phyloP scores from a whole-genome alignment of 2,113 vertebrate species.

The Dicaeum eximium region DNA sequence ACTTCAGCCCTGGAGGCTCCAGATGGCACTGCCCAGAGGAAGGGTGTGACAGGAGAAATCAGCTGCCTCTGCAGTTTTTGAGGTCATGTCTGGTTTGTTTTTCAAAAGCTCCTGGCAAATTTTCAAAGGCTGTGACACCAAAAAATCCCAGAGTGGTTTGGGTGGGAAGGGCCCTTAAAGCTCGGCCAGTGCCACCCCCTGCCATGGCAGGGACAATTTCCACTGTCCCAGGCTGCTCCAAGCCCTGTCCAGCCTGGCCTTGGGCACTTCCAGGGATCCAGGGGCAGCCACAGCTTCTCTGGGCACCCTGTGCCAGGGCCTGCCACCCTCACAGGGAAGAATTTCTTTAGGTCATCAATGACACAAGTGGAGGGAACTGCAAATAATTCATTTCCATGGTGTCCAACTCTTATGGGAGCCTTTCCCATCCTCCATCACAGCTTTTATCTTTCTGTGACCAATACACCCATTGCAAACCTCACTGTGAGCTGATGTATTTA shows the following conservation, averaged over 20 bases:
- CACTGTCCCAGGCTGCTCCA: background rate
- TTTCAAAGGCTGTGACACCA: background rate
- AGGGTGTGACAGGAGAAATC: background rate
- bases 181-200: rapidly evolving
- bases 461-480: background rate
- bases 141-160: background rate
- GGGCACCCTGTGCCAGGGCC: background rate
- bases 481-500: background rate
- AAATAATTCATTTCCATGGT: background rate
- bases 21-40: background rate
- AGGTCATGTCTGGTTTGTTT: background rate
- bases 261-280: background rate
- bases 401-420: background rate
- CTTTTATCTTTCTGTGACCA: background rate
- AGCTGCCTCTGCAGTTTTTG: background rate
- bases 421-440: background rate
- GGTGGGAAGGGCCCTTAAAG: background rate
- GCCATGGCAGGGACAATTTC: background rate
- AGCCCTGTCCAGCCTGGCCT: rapidly evolving
- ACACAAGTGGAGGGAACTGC: background rate
- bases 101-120: background rate
- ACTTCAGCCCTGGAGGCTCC: background rate
- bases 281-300: background rate
- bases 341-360: background rate
- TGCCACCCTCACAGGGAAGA: rapidly evolving